Base-by-base conservation (phyloP, 1,140 invertebrate species). In the Eulimnadia texana region DNA sequence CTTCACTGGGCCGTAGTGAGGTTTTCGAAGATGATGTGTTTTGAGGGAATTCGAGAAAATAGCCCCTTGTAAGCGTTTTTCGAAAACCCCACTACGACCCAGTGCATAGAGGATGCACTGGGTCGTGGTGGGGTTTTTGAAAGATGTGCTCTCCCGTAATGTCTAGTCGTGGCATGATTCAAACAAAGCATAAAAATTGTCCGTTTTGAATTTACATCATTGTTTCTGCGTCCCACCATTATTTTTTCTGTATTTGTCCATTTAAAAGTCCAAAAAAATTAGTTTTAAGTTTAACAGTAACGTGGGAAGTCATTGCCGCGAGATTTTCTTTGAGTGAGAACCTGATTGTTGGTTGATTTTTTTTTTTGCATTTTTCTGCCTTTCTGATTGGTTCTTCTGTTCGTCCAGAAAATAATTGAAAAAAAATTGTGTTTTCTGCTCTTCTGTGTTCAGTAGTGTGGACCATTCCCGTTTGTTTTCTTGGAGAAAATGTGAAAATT, bases 331-430 rank as follows among this genome's bases (percentile, higher is more conserved):
- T 54, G 24, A 25, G 1, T 52, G 20, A 54, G n/a, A 53, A 16
- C 28, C 28, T 54, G 52, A 25, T 54, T 23, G 20, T 54, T 54
- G 52, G 22, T 27, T 54, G 13, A 52, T 52, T 52, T 52, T 52
- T 52, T 52, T 52, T 22, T 52, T 52, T 52, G 22, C 11, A 9
- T 24, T 24, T 10, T 54, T 24, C 11, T 3, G n/a, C 19, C 9
- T 16, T 24, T 23, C 52, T 54, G 23, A 54, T 27, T 54, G n/a
- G n/a, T n/a, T n/a, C n/a, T n/a, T n/a, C n/a, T n/a, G n/a, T n/a
- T n/a, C n/a, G n/a, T n/a, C n/a, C n/a, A n/a, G n/a, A n/a, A n/a
- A n/a, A n/a, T n/a, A n/a, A n/a, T n/a, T n/a, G n/a, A n/a, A n/a
- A n/a, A n/a, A n/a, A n/a, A n/a, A n/a, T n/a, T n/a, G n/a, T n/a